These are phyloP conservation scores for Thaleichthys pacificus DNA, from an alignment of 2,797 vertebrate genomes.

Conservation along the genomic window DNA sequence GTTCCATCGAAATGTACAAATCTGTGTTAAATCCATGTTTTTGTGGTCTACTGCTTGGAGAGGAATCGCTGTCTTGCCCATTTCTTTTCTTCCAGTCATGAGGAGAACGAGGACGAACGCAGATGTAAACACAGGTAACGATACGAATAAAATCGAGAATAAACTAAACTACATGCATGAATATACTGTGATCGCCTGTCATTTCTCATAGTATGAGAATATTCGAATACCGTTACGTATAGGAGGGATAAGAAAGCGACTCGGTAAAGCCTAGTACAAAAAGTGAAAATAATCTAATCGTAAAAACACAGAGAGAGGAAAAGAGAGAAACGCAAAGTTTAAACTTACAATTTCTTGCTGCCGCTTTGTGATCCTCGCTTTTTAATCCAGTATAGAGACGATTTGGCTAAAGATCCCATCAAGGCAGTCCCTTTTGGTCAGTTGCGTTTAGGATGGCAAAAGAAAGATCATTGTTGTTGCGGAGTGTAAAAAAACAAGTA, in stretches of 20 bases:
- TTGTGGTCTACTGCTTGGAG: slow-evolving; percentile 64
- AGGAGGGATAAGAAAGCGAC: slow-evolving; percentile 43
- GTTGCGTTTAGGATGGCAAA: slow-evolving; percentile 85
- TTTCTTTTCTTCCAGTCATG: slow-evolving; percentile 76
- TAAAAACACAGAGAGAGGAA: slow-evolving; percentile 69
- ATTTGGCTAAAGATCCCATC: slow-evolving; percentile 92
- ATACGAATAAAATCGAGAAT: slow-evolving; percentile 59
- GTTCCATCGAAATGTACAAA: slow-evolving; percentile 61
- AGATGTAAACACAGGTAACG: slow-evolving; percentile 85
- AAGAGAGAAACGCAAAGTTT: slow-evolving; percentile 88
- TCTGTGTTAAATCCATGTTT: slow-evolving; percentile 69
- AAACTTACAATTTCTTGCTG: slow-evolving; percentile 95
- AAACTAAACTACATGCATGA: slow-evolving; percentile 73
- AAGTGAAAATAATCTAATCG: slow-evolving; percentile 72
- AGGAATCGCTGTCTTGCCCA: slow-evolving; percentile 75
- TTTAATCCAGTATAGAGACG: slow-evolving; percentile 92
- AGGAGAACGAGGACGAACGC: slow-evolving; percentile 78
- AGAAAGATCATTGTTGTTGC: slow-evolving; percentile 94
- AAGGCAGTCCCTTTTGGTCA: slow-evolving; percentile 84
- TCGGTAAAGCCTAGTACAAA: slow-evolving; percentile 57
- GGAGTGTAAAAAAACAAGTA: slow-evolving; percentile 83
- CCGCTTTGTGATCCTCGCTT: slow-evolving; percentile 89
- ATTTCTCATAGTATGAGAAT: slow-evolving; percentile 59
- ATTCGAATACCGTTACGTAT: slow-evolving; percentile 57
- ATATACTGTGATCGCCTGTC: slow-evolving; percentile 65